Evolutionary conservation across 2,888 invertebrate species (phyloP), one percentile per base, ranked within the genome.

Genomic region (Caenorhabditis sp.): DNA sequence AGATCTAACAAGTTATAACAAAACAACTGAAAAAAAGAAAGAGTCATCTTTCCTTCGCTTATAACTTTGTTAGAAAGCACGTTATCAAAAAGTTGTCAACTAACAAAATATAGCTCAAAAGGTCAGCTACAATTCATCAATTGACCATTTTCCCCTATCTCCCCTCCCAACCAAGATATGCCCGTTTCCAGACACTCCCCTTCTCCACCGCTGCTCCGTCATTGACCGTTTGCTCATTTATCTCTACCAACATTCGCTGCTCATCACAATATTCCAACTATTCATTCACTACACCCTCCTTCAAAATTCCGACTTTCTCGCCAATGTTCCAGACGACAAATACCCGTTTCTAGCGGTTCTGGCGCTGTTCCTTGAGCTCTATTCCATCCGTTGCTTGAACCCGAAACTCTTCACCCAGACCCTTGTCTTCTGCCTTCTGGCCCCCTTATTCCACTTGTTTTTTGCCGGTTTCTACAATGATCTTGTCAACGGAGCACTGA

Each of bases 381-480:
- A 76, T 50, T 22, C 67, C 1, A 68, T 76, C 50, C 69, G 69
- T 8, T 69, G 64, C 62, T 18, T 69, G 4, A 62, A 69, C 26
- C 37, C 69, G 28, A 67, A 60, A 67, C 55, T 76, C n/a, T 76
- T 76, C 47, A 68, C 67, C 24, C 78, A 78, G 28, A 64, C 78
- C 1, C 18, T 70, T 1, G 11, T 70, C 13, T 78, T 70, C 65
- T 69, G 64, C 40, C 18, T 71, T 2, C 18, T 71, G 20, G 53
- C 44, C 20, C 67, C 71, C 4, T 24, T 79, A 47, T 71, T 71
- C 11, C 70, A 79, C 61, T 15, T 71, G 0, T 67, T 79, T 37
- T 71, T 79, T 35, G 71, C 67, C 32, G 71, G 67, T n/a, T 79
- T 71, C 22, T 71, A 65, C 64, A 79, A 79, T 53, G 71, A 71